Evolutionary conservation across 2,113 vertebrate species (phyloP), one percentile per base, ranked within the genome.

Genomic region (Lagopus leucura): DNA sequence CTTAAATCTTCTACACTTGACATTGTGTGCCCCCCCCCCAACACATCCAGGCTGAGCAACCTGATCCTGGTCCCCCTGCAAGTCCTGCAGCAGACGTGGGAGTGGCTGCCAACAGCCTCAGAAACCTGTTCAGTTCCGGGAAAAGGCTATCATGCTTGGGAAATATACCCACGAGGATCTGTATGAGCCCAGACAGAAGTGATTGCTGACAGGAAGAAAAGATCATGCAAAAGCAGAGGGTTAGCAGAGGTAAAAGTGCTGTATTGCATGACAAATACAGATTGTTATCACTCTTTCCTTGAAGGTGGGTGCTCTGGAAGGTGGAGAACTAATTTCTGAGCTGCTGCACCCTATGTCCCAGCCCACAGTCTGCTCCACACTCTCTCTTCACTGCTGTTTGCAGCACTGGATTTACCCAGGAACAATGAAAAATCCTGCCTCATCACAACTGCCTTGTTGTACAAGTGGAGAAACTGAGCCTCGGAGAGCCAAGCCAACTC

Each of bases 31-130:
- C 32, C 40, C 66, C 40, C 66, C 34, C 34, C 25, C 42, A 57
- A 21, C 1, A 3, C 21, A 57, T 18, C 0, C 0, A 63, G 19
- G 19, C 5, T 18, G 3, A 0, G 3, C 2, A 14, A 47, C 18
- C 18, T 0, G 7, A 48, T 54, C 48, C 63, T 28, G 48, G 73
- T 2, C 5, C 4, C 28, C 20, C 43, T 70, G 2, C 0, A 1
- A 8, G 20, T 30, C 16, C 50, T 80, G 5, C 12, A 63, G 6
- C 8, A 27, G 38, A 38, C 3, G 64, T 2, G 0, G n/a, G 27
- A 45, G 27, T 42, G 27, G 3, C 28, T 67, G 27, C 12, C 50
- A 75, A 10, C 13, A 36, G 15, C 19, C 18, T 77, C 55, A 52
- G 28, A 85, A 72, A 25, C 1, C 3, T 10, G 40, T 78, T n/a